Conservation (phyloP, 2,888 invertebrate genomes). For the Callyntrura guangdongensis region DNA sequence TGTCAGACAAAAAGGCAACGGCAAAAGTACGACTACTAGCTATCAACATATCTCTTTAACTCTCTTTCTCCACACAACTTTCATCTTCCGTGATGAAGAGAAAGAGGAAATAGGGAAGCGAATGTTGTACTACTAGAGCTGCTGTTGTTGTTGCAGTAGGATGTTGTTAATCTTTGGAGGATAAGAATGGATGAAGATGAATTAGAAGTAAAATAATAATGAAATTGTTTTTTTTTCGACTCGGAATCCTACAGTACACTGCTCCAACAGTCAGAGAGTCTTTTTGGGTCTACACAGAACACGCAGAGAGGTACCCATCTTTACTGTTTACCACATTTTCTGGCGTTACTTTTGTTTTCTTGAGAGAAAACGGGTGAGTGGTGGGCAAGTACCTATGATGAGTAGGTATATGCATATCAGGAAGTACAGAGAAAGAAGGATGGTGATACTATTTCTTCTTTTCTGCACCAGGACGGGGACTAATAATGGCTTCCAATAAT, state of each 20-base stretch:
- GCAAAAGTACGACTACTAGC: not conserved
- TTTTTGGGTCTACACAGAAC: not conserved
- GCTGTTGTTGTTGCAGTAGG: not conserved
- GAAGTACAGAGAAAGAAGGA: not conserved
- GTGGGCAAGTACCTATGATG: not conserved
- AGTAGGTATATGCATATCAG: not conserved
- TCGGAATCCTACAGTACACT: too few relatives aligned
- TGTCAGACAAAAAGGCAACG: slow-evolving; percentile 21
- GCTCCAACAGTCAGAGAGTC: not conserved
- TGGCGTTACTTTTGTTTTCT: not conserved
- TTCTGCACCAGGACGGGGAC: not conserved
- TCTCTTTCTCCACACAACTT: not conserved
- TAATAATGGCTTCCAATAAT: not conserved
- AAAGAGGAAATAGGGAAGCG: slow-evolving; percentile 10
- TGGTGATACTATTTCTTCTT: not conserved
- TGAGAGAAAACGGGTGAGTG: not conserved
- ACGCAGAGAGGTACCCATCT: not conserved
- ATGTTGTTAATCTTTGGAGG: not conserved
- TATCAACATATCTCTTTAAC: not conserved
- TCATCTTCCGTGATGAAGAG: not conserved
- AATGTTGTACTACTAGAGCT: not conserved
- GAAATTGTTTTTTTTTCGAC: not conserved
- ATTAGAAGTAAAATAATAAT: slow-evolving; percentile 39
- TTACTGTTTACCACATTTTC: not conserved
- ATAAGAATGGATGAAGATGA: slow-evolving; percentile 44